Evolutionary conservation across 2,888 invertebrate genomes (phyloP).

Genomic region (Dicyrtoma fusca): DNA sequence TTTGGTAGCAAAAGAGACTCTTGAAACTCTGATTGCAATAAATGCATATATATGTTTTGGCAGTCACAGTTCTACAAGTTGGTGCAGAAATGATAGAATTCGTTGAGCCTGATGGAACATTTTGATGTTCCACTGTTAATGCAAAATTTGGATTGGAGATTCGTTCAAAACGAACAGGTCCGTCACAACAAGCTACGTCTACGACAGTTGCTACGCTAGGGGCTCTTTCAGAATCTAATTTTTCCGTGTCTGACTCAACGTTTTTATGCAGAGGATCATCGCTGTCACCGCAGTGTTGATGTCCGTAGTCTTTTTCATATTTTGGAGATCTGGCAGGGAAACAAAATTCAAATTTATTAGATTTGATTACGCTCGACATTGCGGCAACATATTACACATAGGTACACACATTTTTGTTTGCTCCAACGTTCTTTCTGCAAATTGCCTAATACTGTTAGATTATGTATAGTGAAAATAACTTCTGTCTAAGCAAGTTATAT

Average conservation of each 20-base stretch:
- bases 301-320: conserved; percentile 35
- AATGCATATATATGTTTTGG: conserved; percentile 67
- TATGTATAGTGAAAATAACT: too few relatives aligned
- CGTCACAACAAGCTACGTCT: conserved; percentile 90
- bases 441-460: too few relatives aligned
- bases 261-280: not conserved
- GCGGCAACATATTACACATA: too few relatives aligned
- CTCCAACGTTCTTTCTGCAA: too few relatives aligned
- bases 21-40: conserved; percentile 80
- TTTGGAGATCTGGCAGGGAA: conserved; percentile 7
- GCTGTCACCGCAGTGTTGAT: conserved; percentile 6
- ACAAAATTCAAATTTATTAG: too few relatives aligned
- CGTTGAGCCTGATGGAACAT: conserved; percentile 2
- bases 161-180: conserved; percentile 82
- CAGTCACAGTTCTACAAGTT: conserved; percentile 8
- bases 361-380: too few relatives aligned
- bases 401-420: too few relatives aligned
- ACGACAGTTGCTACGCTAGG: conserved; percentile 66
- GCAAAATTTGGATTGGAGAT: conserved; percentile 82
- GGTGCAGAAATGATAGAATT: conserved; percentile 4
- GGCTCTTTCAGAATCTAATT: conserved; percentile 47
- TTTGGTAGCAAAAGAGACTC: conserved; percentile 83
- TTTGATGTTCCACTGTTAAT: conserved; percentile 58
- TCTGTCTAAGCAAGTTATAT: too few relatives aligned
- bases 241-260: conserved; percentile 32